Base-by-base conservation (phyloP, 2,797 vertebrate species). In the Lindbergichthys nudifrons region DNA sequence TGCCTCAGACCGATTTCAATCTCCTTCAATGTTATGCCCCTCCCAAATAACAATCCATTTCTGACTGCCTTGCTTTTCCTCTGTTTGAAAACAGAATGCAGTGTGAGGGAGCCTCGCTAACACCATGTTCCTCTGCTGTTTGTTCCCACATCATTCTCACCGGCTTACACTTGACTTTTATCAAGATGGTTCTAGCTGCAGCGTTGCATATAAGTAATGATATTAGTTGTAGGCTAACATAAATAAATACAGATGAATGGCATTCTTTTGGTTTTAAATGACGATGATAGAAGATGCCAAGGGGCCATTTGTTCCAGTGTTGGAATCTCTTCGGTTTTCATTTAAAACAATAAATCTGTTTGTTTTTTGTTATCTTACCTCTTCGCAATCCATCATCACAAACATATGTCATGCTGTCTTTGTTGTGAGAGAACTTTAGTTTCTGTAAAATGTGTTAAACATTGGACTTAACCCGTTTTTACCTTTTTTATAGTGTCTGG, bases 1-100 rank as follows among this genome's bases (percentile, higher is more conserved):
- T 94, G 89, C 89, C 90, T 89, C 91, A 93, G 94, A 93, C 93
- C 86, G 94, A 95, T 96, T 93, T 94, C 90, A 93, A 95, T 96
- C 95, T 95, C 87, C 76, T 81, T 80, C 88, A 87, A 53, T 90
- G 87, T 90, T 90, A 91, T 87, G 90, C 91, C 92, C 90, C 92
- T 88, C 88, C 94, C 93, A 93, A 95, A 95, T 93, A 95, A 95
- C 95, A 95, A 95, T 94, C 90, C 89, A 85, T 88, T 90, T 91
- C 90, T 88, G 91, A 90, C 89, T 89, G 88, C 83, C 74, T 81
- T 15, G 87, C 87, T 92, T 91, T 91, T 92, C 89, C 87, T 92
- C 90, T 89, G 89, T 92, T 93, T 90, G 83, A 92, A 91, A 86
- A 68, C 82, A 78, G 77, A 83, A 75, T 66, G 56, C 71, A 59